Conservation (phyloP, 2,113 vertebrate genomes). For the Sterrhoptilus dennistouni region DNA sequence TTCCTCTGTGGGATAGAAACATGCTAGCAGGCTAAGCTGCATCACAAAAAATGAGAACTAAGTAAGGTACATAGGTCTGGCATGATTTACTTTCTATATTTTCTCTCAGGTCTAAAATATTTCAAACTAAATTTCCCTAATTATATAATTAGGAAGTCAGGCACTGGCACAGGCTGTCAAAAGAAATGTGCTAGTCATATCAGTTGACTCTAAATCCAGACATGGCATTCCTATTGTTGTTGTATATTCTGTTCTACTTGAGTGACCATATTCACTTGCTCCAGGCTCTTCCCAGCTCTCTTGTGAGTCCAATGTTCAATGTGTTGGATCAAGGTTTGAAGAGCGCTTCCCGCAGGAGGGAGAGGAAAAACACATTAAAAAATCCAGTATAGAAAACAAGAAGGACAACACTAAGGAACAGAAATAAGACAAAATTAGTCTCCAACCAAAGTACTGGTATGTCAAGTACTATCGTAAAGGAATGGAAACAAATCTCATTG, state of each 20-base stretch:
- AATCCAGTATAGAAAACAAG: neutral
- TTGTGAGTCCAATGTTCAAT: neutral
- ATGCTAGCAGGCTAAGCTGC: neutral
- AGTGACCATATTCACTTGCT: neutral
- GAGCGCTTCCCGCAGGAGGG: neutral
- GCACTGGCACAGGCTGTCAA: neutral
- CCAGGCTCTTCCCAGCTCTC: neutral
- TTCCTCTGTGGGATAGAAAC: neutral
- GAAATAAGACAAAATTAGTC: neutral
- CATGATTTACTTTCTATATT: neutral
- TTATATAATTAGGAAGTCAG: neutral
- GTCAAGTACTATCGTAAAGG: neutral
- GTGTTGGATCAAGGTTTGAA: neutral
- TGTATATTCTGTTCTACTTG: neutral
- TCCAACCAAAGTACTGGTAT: neutral
- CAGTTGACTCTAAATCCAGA: neutral
- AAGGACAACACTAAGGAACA: neutral
- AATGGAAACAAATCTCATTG: neutral
- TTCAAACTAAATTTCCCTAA: neutral
- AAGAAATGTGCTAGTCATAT: neutral
- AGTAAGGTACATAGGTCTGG: neutral
- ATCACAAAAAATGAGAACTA: neutral
- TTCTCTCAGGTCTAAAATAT: neutral
- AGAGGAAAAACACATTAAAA: neutral
- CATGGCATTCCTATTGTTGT: accelerated